phyloP scores from a whole-genome alignment of 2,888 invertebrate species.

The Lepidochitona cinerea region DNA sequence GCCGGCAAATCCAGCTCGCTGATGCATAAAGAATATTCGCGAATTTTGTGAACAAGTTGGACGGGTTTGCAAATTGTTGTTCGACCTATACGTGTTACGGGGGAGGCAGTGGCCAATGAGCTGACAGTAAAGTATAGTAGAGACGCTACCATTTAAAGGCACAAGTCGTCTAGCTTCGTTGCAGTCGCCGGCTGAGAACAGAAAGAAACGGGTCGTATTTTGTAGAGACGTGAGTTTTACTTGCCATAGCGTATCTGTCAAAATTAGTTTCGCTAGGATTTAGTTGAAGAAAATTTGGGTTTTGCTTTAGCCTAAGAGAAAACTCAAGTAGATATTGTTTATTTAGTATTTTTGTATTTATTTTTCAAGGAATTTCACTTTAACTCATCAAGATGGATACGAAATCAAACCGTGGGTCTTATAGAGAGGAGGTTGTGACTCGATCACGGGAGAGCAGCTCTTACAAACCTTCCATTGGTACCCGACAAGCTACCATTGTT shows the following conservation, averaged over 20 bases:
- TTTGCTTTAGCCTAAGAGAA: no score
- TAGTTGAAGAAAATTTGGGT: no score
- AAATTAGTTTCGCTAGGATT: no score
- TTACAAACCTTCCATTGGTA: neutral
- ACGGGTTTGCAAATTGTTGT: neutral
- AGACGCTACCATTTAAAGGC: constrained; percentile 2
- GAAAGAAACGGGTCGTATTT: neutral
- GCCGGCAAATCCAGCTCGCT: neutral
- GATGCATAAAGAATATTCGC: neutral
- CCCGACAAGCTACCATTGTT: neutral
- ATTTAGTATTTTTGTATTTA: neutral
- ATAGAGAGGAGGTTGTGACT: neutral
- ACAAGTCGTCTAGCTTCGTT: neutral
- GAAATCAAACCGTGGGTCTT: neutral
- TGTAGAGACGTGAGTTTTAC: neutral
- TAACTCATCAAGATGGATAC: neutral
- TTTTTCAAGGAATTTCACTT: neutral
- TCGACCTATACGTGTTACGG: neutral
- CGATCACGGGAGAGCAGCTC: neutral
- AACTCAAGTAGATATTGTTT: no score
- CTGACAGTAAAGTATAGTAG: neutral
- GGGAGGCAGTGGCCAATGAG: neutral
- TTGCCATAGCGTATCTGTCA: neutral
- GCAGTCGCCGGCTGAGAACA: neutral
- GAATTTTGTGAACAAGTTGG: neutral